These are phyloP conservation scores for Artibeus jamaicensis DNA, from an alignment of 2,797 vertebrate species.

Conservation along the genomic window DNA sequence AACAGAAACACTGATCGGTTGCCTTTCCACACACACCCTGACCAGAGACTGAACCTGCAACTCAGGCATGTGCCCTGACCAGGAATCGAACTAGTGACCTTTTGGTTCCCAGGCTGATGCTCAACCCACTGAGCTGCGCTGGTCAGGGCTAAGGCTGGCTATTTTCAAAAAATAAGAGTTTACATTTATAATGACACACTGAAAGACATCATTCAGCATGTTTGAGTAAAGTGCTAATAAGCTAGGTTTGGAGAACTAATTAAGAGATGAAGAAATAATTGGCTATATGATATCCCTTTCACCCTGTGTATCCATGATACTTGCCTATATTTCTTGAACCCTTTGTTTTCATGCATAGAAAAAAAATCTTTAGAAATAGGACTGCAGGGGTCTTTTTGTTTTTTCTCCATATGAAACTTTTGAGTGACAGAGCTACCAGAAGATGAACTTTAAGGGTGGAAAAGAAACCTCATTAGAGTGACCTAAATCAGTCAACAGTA, in stretches of 20 bases:
- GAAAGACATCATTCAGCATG: not conserved
- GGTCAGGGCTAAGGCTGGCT: not conserved
- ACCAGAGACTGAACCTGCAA: too few relatives aligned
- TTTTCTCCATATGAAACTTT: not conserved
- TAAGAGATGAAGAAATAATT: not conserved
- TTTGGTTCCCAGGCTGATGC: not conserved
- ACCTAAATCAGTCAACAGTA: slow-evolving; percentile 73
- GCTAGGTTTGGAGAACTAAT: not conserved
- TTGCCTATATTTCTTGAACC: not conserved
- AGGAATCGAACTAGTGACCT: not conserved
- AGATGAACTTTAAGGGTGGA: slow-evolving; percentile 54
- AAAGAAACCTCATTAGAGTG: slow-evolving; percentile 69
- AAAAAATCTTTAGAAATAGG: slow-evolving; percentile 3
- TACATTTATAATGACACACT: not conserved
- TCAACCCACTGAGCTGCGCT: not conserved
- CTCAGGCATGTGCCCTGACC: not conserved
- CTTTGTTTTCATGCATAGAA: slow-evolving; percentile 19
- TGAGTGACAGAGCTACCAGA: slow-evolving; percentile 49
- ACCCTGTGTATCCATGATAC: not conserved
- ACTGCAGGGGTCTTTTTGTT: not conserved
- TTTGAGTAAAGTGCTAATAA: slow-evolving; percentile 40
- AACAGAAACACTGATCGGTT: not conserved
- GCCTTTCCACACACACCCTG: not conserved
- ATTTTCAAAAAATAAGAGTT: not conserved
- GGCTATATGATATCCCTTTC: not conserved